Conservation (phyloP, 2,888 invertebrate species). For the Seira musarum region DNA sequence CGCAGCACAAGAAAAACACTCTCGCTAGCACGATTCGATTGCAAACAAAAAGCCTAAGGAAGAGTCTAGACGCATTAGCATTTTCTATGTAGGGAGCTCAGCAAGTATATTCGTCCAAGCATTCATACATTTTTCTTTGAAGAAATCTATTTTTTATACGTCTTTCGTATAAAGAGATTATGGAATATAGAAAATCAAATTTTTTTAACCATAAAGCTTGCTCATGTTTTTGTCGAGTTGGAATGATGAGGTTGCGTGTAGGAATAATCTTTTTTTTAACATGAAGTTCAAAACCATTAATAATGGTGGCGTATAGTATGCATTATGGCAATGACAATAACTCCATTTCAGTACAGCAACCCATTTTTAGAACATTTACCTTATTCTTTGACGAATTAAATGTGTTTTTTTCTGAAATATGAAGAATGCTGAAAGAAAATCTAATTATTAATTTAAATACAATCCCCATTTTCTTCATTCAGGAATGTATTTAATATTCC, state of each 20-base stretch:
- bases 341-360: neutral
- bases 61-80: slow-evolving; percentile 20
- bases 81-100: slow-evolving; percentile 1
- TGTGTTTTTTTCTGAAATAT: no score
- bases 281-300: slow-evolving; percentile 17
- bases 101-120: neutral
- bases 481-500: no score
- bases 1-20: slow-evolving; percentile 23
- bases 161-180: neutral
- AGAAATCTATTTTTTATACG: neutral
- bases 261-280: neutral
- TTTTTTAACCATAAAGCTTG: neutral
- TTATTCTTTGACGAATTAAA: neutral
- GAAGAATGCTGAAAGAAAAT: no score
- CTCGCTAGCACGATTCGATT: slow-evolving; percentile 16
- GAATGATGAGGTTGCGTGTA: slow-evolving; percentile 13
- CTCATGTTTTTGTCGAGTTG: neutral
- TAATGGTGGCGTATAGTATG: slow-evolving; percentile 5
- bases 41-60: slow-evolving; percentile 11
- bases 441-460: no score
- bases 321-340: slow-evolving; percentile 15
- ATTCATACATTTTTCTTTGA: neutral
- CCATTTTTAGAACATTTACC: neutral
- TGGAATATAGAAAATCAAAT: slow-evolving; percentile 5
- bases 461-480: no score